Percentiles rank a stretch among this genome's conserved stretches.
Evolutionary conservation across 2,888 invertebrate species (phyloP).

Genomic region (Dioctria linearis): DNA sequence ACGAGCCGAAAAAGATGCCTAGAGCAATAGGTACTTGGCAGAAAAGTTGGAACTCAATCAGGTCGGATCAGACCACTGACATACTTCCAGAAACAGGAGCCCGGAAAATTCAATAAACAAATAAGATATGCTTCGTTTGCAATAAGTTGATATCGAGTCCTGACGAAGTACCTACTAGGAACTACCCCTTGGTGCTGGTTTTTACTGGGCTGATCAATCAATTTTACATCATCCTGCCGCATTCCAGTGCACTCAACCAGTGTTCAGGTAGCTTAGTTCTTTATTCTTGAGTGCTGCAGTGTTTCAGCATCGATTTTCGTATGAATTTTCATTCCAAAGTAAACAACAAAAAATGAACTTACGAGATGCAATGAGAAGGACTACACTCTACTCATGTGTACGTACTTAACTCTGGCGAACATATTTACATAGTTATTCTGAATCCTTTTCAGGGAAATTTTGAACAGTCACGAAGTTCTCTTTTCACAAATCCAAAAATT

Average conservation of each 20-base stretch:
- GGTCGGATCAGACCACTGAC: slow-evolving; percentile 14
- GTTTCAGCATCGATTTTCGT: slow-evolving; percentile 48
- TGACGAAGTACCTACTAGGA: slow-evolving; percentile 20
- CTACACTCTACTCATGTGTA: slow-evolving; percentile 1
- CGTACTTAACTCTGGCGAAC: neutral
- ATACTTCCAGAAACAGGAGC: slow-evolving; percentile 7
- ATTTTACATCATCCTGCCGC: slow-evolving; percentile 47
- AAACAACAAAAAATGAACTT: slow-evolving; percentile 16
- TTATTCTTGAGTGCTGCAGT: slow-evolving; percentile 50
- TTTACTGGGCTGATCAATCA: slow-evolving; percentile 30
- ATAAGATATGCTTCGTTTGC: slow-evolving; percentile 43
- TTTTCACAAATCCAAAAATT: slow-evolving; percentile 10
- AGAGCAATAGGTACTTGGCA: too few species aligned
- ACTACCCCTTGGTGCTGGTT: slow-evolving; percentile 19
- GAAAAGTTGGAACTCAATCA: slow-evolving; percentile 1
- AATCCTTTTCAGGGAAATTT: neutral
- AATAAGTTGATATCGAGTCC: slow-evolving; percentile 8
- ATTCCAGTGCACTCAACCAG: slow-evolving; percentile 44
- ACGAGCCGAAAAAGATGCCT: neutral
- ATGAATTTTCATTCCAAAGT: slow-evolving; percentile 38
- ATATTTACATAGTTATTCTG: slow-evolving; percentile 21
- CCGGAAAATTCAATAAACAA: slow-evolving; percentile 17
- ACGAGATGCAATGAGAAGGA: slow-evolving; percentile 37
- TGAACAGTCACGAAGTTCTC: neutral
- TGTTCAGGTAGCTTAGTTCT: slow-evolving; percentile 31